A percentile compares a stretch with the other conserved stretches of the same genome.
Evolutionary conservation across 2,888 invertebrate species (phyloP).

Genomic region (Melieria omissa): DNA sequence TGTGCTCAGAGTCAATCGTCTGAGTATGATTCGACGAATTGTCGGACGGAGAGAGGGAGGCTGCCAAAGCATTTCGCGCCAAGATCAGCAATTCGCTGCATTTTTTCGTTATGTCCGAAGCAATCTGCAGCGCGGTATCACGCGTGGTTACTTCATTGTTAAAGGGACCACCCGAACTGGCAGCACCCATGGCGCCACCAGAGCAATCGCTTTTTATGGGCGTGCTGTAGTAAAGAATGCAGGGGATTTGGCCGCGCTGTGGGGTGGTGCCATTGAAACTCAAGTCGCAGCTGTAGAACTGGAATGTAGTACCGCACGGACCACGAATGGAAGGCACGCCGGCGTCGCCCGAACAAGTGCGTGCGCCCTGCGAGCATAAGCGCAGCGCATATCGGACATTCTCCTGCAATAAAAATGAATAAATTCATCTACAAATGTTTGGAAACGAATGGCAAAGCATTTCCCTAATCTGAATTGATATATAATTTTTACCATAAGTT

Average conservation of each 20-base stretch:
- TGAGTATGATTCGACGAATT: slow-evolving; percentile 67
- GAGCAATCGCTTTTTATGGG: slow-evolving; percentile 56
- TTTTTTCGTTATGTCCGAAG: slow-evolving; percentile 80
- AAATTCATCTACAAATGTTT: not conserved
- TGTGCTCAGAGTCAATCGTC: slow-evolving; percentile 67
- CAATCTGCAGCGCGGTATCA: slow-evolving; percentile 76
- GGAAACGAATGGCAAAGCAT: too few species aligned
- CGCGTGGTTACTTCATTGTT: slow-evolving; percentile 62
- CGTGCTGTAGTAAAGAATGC: slow-evolving; percentile 78
- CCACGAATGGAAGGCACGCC: slow-evolving; percentile 90
- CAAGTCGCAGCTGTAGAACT: slow-evolving; percentile 89
- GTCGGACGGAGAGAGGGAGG: slow-evolving; percentile 71
- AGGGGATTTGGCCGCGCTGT: slow-evolving; percentile 93
- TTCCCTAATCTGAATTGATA: too few species aligned
- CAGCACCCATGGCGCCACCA: slow-evolving; percentile 11
- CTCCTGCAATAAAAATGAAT: slow-evolving; percentile 70
- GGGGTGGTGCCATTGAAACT: slow-evolving; percentile 98
- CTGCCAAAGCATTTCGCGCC: slow-evolving; percentile 75
- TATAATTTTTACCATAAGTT: too few species aligned
- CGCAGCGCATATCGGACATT: slow-evolving; percentile 89
- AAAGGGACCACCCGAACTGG: slow-evolving; percentile 35
- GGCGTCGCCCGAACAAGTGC: slow-evolving; percentile 95
- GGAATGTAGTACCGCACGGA: slow-evolving; percentile 91
- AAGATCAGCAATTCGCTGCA: slow-evolving; percentile 81
- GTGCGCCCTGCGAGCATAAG: slow-evolving; percentile 87